Evolutionary conservation across 2,113 vertebrate genomes (phyloP), one percentile per base, ranked within the genome.

Genomic region (Nerophis lumbriciformis): DNA sequence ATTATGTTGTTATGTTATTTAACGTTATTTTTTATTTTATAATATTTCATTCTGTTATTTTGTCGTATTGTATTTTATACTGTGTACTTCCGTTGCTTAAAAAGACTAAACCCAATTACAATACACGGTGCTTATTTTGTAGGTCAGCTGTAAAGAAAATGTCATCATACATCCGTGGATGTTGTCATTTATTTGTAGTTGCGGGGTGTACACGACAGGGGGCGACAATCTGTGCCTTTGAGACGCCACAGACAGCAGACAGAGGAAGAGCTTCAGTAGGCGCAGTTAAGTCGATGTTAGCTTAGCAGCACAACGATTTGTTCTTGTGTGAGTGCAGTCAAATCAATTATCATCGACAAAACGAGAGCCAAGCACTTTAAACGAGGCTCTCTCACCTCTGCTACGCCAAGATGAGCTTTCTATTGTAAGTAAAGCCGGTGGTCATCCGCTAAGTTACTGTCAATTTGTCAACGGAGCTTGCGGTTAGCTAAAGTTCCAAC

Each of bases 381-480:
- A 39, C 52, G 12, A 69, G 49, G 48, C 44, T 56, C 53, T 47
- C 8, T 35, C 35, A 66, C 63, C 63, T 71, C 70, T 9, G 62
- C 53, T 76, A 59, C 69, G 52, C 73, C 73, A 85, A 77, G 76
- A 92, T 92, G 90, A 90, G 89, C 88, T 92, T 92, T 84, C 78
- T 92, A 65, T 92, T 92, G 90, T 92, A 77, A 90, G 90, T 91
- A 86, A 68, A 72, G 35, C 50, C 13, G 36, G 6, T 16, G 6
- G 65, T 35, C 28, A 39, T 13, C 68, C 8, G 54, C 55, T 48
- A 19, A 68, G 55, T 77, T 62, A 8, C 38, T 53, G 52, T 42
- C 62, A 45, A 69, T 60, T 81, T 61, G 12, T 38, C 59, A 47
- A 36, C 59, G 52, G n/a, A 55, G 72, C 53, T 65, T 79, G 70